phyloP scores from a whole-genome alignment of 2,888 invertebrate species.

The Amorpha juglandis region DNA sequence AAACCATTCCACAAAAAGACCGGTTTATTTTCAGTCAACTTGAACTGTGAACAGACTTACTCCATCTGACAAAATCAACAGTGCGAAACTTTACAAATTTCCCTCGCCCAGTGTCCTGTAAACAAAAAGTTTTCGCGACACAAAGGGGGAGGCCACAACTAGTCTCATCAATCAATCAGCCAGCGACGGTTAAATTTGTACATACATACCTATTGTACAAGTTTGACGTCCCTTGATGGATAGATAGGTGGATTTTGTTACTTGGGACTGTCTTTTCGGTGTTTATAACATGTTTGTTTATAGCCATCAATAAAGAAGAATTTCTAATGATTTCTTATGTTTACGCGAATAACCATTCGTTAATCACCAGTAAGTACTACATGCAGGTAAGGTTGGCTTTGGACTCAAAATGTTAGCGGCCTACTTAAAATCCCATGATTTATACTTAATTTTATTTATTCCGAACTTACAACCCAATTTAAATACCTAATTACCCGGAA shows the following conservation, averaged over 20 bases:
- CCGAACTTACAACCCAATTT: too few relatives aligned
- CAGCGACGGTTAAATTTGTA: constrained; percentile 52
- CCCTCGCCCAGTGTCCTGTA: constrained; percentile 44
- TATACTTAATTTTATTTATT: too few relatives aligned
- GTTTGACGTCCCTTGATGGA: constrained; percentile 26
- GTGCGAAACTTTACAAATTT: constrained; percentile 44
- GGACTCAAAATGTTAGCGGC: too few relatives aligned
- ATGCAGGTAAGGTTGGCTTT: too few relatives aligned
- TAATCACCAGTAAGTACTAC: too few relatives aligned
- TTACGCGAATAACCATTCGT: too few relatives aligned
- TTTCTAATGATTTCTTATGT: too few relatives aligned
- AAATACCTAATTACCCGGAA: background rate
- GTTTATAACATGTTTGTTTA: background rate
- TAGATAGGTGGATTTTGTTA: constrained; percentile 9
- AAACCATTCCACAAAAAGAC: background rate
- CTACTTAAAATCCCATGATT: too few relatives aligned
- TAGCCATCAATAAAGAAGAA: too few relatives aligned
- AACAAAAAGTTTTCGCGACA: constrained; percentile 64
- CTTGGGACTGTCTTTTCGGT: background rate
- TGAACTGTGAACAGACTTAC: constrained; percentile 4
- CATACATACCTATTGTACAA: constrained; percentile 38
- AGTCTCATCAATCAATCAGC: constrained; percentile 67
- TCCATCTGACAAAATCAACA: constrained; percentile 39
- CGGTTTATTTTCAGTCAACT: constrained; percentile 8
- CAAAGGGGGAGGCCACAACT: constrained; percentile 50